Evolutionary conservation across 1,140 invertebrate genomes (phyloP).

Genomic region (Stenopsyche tienmushanensis): DNA sequence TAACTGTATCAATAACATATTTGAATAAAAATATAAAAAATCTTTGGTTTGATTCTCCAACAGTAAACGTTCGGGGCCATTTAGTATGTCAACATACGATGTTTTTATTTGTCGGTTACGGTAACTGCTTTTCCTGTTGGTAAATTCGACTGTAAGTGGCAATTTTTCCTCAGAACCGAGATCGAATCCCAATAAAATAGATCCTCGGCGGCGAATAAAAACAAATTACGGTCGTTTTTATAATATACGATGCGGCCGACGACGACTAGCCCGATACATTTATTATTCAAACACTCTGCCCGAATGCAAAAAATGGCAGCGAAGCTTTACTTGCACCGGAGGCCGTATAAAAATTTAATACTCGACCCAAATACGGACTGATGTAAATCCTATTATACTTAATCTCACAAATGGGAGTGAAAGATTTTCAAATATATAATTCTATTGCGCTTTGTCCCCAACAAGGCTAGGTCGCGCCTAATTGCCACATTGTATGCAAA

Average conservation of each 20-base stretch:
- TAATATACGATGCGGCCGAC: slow-evolving; percentile 20
- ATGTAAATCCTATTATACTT: not conserved
- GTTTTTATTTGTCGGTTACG: too few relatives aligned
- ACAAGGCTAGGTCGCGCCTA: too few relatives aligned
- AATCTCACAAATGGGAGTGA: not conserved
- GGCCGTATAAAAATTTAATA: not conserved
- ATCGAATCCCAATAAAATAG: slow-evolving; percentile 6
- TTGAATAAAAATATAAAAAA: too few relatives aligned
- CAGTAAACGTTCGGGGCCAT: too few relatives aligned
- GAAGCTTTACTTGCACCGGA: not conserved
- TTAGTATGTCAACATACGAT: too few relatives aligned
- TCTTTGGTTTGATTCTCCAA: too few relatives aligned
- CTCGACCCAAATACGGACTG: not conserved
- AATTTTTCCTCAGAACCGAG: not conserved
- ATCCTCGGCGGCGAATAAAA: slow-evolving; percentile 25
- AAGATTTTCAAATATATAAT: not conserved
- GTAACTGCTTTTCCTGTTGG: too few relatives aligned
- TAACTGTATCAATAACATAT: too few relatives aligned
- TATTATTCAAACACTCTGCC: slow-evolving; percentile 21
- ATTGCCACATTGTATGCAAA: too few relatives aligned
- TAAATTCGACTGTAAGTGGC: not conserved
- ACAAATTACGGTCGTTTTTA: slow-evolving; percentile 32
- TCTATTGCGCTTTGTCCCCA: not conserved
- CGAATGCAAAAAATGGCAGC: slow-evolving; percentile 11
- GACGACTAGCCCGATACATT: not conserved